Conservation (phyloP, 2,113 vertebrate species). For the Etia nguti region DNA sequence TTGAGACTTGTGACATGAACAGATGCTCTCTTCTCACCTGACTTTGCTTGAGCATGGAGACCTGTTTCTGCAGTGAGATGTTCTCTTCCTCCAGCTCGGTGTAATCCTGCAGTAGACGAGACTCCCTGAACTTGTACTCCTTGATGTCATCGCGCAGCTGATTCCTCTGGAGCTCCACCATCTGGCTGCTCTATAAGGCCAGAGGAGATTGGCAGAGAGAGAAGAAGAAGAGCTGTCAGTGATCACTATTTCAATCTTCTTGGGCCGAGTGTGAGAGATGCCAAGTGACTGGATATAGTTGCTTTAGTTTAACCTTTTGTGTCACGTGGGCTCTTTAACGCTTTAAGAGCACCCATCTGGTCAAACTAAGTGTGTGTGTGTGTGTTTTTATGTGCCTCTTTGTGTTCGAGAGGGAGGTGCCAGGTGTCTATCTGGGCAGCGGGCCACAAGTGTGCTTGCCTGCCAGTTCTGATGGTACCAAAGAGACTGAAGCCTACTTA, state of each 20-base stretch:
- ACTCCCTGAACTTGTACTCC: constrained; percentile 94
- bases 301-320: constrained; percentile 3
- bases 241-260: not conserved
- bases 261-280: not conserved
- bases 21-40: constrained; percentile 74
- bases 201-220: not conserved
- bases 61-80: constrained; percentile 98
- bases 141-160: constrained; percentile 94
- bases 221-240: not conserved
- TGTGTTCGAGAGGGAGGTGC: not conserved
- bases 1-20: not conserved
- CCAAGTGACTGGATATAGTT: constrained; percentile 7
- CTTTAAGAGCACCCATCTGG: constrained; percentile 28
- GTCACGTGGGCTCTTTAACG: not conserved
- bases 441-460: constrained; percentile 24
- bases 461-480: constrained; percentile 24
- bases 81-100: constrained; percentile 98
- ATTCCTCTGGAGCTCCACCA: constrained; percentile 86
- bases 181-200: constrained; percentile 80
- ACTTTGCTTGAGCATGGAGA: constrained; percentile 91
- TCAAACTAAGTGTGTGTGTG: not conserved
- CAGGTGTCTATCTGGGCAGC: constrained; percentile 52
- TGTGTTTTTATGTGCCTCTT: not conserved
- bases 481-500: constrained; percentile 22
- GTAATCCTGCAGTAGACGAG: constrained; percentile 94